These are phyloP conservation scores for Acrossocheilus fasciatus DNA, from an alignment of 2,797 vertebrate species.

Conservation along the genomic window DNA sequence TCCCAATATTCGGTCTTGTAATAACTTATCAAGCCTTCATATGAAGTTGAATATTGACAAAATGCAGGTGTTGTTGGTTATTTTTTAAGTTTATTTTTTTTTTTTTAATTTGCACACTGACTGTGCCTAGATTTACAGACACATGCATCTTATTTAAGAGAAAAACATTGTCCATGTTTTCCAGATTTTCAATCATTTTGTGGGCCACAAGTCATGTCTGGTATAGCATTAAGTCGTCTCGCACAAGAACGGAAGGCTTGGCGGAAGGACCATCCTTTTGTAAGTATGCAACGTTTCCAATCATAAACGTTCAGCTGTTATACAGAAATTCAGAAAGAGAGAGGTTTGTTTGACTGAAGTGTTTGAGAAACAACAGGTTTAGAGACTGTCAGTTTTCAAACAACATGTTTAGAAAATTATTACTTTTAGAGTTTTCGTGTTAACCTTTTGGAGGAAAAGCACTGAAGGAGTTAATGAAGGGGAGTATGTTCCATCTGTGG, in stretches of 20 bases:
- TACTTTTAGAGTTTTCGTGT: not conserved
- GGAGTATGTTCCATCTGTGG: not conserved
- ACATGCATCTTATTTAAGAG: not conserved
- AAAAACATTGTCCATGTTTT: not conserved
- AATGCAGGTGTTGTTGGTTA: not conserved
- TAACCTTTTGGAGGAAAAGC: not conserved
- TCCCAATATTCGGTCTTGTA: not conserved
- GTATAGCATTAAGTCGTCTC: conserved; percentile 98
- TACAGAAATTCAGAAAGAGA: not conserved
- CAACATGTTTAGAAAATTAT: not conserved
- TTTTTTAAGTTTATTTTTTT: no score
- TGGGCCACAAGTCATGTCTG: conserved; percentile 84
- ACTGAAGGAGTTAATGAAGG: not conserved
- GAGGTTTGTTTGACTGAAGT: not conserved
- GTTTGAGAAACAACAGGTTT: not conserved
- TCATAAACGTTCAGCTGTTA: not conserved
- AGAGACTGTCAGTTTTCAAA: not conserved
- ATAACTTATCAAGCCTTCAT: not conserved
- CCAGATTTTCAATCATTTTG: conserved; percentile 47
- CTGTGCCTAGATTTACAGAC: not conserved
- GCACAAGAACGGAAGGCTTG: conserved; percentile 99
- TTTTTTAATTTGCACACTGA: not conserved
- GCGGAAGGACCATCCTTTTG: conserved; percentile 99
- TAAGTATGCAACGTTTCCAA: conserved; percentile 75
- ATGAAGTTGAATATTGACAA: not conserved